Evolutionary conservation across 2,113 vertebrate species (phyloP).

Genomic region (Alethe castanea): DNA sequence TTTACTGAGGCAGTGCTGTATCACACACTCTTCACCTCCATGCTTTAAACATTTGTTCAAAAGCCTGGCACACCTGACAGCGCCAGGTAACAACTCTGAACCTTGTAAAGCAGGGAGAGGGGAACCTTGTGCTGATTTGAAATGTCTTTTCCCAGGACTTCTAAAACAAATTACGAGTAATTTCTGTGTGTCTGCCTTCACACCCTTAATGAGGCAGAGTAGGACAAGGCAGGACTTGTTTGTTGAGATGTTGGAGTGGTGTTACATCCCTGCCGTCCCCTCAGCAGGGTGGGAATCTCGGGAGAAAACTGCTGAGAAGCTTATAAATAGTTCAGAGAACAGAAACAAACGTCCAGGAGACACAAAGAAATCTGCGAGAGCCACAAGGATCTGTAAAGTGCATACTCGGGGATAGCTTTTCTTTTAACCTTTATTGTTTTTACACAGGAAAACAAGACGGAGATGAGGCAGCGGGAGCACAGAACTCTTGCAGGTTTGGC

Average conservation of each 20-base stretch:
- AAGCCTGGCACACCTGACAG: background rate
- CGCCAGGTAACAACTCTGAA: accelerated
- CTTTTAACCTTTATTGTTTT: background rate
- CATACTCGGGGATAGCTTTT: background rate
- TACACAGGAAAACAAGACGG: background rate
- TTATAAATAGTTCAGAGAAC: background rate
- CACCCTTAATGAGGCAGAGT: conserved; percentile 22
- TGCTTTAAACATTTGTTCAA: background rate
- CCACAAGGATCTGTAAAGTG: background rate
- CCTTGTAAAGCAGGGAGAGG: background rate
- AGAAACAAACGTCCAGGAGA: background rate
- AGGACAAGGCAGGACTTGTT: conserved; percentile 56
- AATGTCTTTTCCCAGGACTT: background rate
- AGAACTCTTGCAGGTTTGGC: background rate
- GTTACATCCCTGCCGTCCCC: background rate
- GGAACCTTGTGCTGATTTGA: background rate
- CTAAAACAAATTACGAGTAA: background rate
- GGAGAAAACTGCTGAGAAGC: background rate
- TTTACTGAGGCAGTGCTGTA: background rate
- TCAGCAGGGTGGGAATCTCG: background rate
- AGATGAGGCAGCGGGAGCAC: background rate
- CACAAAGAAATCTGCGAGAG: background rate
- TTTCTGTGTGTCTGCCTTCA: background rate
- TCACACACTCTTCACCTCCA: background rate
- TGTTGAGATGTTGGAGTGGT: background rate